Evolutionary conservation across 2,888 invertebrate species (phyloP).

Genomic region (Acanthoscelides obtectus): DNA sequence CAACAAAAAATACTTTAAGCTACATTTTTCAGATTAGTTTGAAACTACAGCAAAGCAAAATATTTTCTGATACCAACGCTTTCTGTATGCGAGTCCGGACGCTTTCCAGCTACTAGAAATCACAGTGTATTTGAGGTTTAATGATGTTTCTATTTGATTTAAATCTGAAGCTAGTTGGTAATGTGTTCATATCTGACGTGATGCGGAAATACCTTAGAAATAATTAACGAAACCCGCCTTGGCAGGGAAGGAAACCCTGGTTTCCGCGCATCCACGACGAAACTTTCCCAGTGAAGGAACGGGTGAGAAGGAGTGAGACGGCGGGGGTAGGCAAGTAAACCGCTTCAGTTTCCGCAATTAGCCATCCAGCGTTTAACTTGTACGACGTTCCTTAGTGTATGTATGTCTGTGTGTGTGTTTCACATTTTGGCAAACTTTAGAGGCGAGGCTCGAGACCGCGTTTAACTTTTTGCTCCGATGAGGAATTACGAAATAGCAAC

Average conservation of each 20-base stretch:
- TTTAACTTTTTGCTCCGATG: not conserved
- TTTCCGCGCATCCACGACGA: not conserved
- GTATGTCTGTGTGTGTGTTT: not conserved
- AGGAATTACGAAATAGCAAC: not conserved
- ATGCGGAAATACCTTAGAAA: not conserved
- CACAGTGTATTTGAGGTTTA: too few species aligned
- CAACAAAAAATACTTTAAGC: too few species aligned
- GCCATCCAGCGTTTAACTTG: slow-evolving; percentile 9
- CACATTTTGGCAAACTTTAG: not conserved
- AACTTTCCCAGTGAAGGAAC: not conserved
- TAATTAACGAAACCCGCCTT: not conserved
- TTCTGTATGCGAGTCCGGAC: too few species aligned
- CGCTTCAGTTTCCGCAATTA: slow-evolving; percentile 14
- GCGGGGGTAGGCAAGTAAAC: slow-evolving; percentile 6
- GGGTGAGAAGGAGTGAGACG: not conserved
- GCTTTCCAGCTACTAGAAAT: too few species aligned
- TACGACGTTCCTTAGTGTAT: not conserved
- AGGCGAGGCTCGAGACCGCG: too few species aligned
- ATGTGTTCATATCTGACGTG: not conserved
- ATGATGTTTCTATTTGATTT: too few species aligned
- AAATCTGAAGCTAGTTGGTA: not conserved
- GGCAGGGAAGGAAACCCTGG: not conserved
- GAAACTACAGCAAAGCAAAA: too few species aligned
- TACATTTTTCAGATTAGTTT: too few species aligned
- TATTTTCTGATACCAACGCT: too few species aligned